Base-by-base conservation (phyloP, 1,140 invertebrate genomes). In the Tigriopus japonicus region DNA sequence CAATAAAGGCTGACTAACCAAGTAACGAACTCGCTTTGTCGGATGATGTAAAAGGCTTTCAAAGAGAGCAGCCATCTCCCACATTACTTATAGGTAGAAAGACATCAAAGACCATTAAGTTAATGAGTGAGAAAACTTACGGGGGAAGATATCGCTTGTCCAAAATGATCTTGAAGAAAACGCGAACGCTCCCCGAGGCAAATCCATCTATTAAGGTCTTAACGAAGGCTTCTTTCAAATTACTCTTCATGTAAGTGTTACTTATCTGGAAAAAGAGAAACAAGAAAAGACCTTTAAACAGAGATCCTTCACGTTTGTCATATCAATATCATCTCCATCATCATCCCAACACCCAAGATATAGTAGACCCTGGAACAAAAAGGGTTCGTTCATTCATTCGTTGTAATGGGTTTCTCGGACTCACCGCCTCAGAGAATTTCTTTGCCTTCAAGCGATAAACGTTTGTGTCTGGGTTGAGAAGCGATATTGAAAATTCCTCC, bases 401-500 rank as follows among this genome's bases (percentile, higher is more conserved):
- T 35, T 35, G 28, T 35, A 35, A 35, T 35, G 28, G 28, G 28
- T 35, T 35, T 49, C 10, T 49, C 45, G 45, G 21, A 49, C 55
- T 41, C 42, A 58, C 55, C 55, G 15, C 42, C 13, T 24, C 14
- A 7, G 55, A 40, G 41, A 41, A 58, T 58, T 40, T n/a, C 13
- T 28, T 28, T 14, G 55, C 55, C n/a, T 54, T 56, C 13, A 24
- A n/a, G 14, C 42, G 17, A 23, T 61, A 61, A 42, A 24, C 23
- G 14, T 52, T 15, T 23, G 59, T 23, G 17, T 56, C 45, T 14
- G 59, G 59, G 41, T 61, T 61, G 13, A 61, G 59, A 15, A 61
- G 59, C 17, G 59, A 61, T 35, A 61, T 56, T 17, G 59, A 61
- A 51, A 61, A 61, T 23, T 61, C 59, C n/a, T 61, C 49, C 15